These are phyloP conservation scores for Matsumurasca onukii DNA, from an alignment of 1,140 invertebrate genomes.

Conservation along the genomic window DNA sequence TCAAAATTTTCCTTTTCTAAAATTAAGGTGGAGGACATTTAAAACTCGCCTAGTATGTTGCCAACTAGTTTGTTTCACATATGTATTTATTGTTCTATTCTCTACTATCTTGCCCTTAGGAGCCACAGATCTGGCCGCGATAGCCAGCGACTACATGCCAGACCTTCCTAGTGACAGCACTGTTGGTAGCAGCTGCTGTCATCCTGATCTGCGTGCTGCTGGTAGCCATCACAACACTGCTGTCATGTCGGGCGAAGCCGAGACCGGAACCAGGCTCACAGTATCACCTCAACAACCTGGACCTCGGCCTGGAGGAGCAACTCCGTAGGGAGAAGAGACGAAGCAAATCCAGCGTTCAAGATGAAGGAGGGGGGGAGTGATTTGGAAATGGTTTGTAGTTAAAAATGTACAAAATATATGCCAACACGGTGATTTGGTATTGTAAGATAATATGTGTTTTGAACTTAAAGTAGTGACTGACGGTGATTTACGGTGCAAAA, in stretches of 20 bases:
- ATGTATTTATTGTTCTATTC: no score
- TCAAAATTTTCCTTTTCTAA: no score
- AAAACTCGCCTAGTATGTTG: no score
- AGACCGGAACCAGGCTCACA: background rate
- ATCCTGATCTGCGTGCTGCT: conserved; percentile 20
- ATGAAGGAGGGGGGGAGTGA: conserved; percentile 20
- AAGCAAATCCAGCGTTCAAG: conserved; percentile 10
- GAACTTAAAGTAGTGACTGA: no score
- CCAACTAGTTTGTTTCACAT: no score
- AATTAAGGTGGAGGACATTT: no score
- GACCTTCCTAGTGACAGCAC: conserved; percentile 8
- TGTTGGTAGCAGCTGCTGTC: conserved; percentile 6
- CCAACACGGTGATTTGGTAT: no score
- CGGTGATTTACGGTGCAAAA: no score
- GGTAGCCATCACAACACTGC: conserved; percentile 7
- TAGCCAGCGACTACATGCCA: conserved; percentile 19
- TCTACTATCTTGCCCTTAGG: no score
- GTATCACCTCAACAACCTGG: conserved; percentile 12
- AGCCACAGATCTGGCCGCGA: background rate
- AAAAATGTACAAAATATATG: no score
- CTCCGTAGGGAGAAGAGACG: background rate
- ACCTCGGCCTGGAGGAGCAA: background rate
- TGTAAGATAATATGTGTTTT: no score
- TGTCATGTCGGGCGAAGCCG: background rate
- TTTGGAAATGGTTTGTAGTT: no score